Conservation (phyloP, 2,797 vertebrate species). For the Acanthurus lineatus region DNA sequence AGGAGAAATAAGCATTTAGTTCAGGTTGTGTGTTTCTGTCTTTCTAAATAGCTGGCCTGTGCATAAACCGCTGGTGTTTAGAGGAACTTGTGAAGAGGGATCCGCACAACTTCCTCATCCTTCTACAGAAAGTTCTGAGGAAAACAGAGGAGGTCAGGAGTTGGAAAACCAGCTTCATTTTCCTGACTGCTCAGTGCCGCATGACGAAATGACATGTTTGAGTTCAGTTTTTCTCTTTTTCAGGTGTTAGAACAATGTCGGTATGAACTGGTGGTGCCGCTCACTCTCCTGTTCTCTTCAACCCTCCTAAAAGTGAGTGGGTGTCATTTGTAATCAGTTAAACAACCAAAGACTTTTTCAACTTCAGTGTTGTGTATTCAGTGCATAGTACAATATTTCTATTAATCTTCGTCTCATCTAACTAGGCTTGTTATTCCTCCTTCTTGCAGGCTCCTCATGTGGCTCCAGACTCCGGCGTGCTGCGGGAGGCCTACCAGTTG, state of each 20-base stretch:
- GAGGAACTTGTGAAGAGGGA: constrained; percentile 94
- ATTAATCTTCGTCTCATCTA: not conserved
- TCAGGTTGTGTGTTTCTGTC: constrained; percentile 18
- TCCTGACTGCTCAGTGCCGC: not conserved
- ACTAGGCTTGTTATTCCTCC: not conserved
- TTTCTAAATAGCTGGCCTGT: constrained; percentile 85
- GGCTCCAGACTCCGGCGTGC: constrained; percentile 80
- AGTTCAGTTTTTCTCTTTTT: constrained; percentile 11
- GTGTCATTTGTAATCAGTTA: not conserved
- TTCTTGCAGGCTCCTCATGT: constrained; percentile 86
- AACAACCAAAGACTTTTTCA: not conserved
- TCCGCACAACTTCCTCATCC: constrained; percentile 90
- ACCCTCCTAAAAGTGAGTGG: constrained; percentile 89
- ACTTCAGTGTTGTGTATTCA: not conserved
- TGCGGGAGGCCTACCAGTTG: constrained; percentile 85
- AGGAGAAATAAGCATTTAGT: constrained; percentile 45
- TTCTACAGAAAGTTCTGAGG: constrained; percentile 89
- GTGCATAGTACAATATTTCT: not conserved
- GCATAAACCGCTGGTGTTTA: constrained; percentile 93
- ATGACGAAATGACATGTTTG: not conserved
- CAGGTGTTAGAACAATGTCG: constrained; percentile 89
- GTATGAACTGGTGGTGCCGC: constrained; percentile 88
- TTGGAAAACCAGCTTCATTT: not conserved
- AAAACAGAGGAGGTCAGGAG: constrained; percentile 88
- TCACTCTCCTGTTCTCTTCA: constrained; percentile 90